Conservation (phyloP, 2,797 vertebrate species). For the Merluccius polli region DNA sequence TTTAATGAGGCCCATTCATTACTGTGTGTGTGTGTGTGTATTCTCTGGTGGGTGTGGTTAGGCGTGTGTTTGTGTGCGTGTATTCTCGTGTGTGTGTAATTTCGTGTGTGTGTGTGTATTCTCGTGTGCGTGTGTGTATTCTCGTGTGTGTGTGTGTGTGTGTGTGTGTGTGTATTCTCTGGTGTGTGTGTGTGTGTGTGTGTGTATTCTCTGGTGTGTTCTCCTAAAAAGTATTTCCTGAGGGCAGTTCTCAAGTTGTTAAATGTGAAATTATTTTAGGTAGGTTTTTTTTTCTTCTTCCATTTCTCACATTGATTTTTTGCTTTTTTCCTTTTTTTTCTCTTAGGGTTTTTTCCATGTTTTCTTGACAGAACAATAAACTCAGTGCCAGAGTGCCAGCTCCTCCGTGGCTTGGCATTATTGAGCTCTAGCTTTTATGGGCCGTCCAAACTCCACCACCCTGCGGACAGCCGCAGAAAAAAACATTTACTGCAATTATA, state of each 20-base stretch:
- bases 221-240: neutral
- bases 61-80: slow-evolving; percentile 3
- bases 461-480: slow-evolving; percentile 46
- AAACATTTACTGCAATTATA: slow-evolving; percentile 41
- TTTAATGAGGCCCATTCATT: slow-evolving; percentile 28
- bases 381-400: slow-evolving; percentile 15
- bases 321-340: slow-evolving; percentile 24
- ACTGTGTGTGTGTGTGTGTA: neutral
- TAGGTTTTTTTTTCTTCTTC: slow-evolving; percentile 14
- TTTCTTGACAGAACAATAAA: slow-evolving; percentile 32
- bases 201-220: neutral
- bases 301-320: slow-evolving; percentile 19
- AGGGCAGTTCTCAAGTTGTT: neutral
- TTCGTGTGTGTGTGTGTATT: slow-evolving; percentile 8
- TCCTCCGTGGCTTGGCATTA: slow-evolving; percentile 38
- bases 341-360: neutral
- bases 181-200: neutral
- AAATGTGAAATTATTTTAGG: slow-evolving; percentile 15
- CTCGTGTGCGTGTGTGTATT: slow-evolving; percentile 8
- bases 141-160: slow-evolving; percentile 8
- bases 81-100: too few relatives aligned
- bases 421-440: slow-evolving; percentile 35
- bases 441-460: slow-evolving; percentile 37
- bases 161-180: slow-evolving; percentile 6
- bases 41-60: neutral